A percentile compares a stretch with the other conserved stretches of the same genome.
phyloP scores from a whole-genome alignment of 2,888 invertebrate species.

The Hemithea aestivaria region DNA sequence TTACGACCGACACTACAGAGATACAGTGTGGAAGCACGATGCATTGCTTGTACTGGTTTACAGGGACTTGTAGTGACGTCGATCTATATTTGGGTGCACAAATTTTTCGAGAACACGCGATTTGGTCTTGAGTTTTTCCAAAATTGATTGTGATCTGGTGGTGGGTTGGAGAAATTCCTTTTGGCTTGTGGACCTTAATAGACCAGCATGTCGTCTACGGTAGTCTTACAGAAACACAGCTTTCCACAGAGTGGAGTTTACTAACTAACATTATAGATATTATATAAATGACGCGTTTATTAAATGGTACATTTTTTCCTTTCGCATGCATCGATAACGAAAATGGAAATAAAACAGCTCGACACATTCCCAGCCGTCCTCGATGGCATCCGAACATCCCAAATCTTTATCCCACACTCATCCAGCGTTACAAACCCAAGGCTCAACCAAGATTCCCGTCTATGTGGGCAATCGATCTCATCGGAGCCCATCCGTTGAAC shows the following conservation, averaged over 20 bases:
- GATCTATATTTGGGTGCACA: slow-evolving; percentile 41
- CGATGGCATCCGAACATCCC: slow-evolving; percentile 69
- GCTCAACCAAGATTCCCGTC: slow-evolving; percentile 86
- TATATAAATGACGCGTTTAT: slow-evolving; percentile 19
- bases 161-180: slow-evolving; percentile 21
- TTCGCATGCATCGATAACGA: slow-evolving; percentile 66
- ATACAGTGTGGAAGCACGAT: slow-evolving; percentile 50
- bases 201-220: slow-evolving; percentile 37
- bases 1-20: slow-evolving; percentile 43
- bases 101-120: slow-evolving; percentile 33
- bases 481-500: slow-evolving; percentile 74
- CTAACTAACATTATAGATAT: slow-evolving; percentile 34
- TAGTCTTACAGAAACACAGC: slow-evolving; percentile 32
- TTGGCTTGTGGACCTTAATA: slow-evolving; percentile 18
- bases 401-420: slow-evolving; percentile 74
- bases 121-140: slow-evolving; percentile 10
- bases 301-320: slow-evolving; percentile 54
- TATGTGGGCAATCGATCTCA: slow-evolving; percentile 82
- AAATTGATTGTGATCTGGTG: slow-evolving; percentile 21
- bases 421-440: slow-evolving; percentile 79
- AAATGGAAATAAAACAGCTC: slow-evolving; percentile 68
- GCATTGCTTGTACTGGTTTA: slow-evolving; percentile 46
- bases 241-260: slow-evolving; percentile 40
- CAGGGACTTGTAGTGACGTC: slow-evolving; percentile 47
- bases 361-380: slow-evolving; percentile 77